Evolutionary conservation across 2,113 vertebrate genomes (phyloP), one percentile per base, ranked within the genome.

Genomic region (Turnix velox): DNA sequence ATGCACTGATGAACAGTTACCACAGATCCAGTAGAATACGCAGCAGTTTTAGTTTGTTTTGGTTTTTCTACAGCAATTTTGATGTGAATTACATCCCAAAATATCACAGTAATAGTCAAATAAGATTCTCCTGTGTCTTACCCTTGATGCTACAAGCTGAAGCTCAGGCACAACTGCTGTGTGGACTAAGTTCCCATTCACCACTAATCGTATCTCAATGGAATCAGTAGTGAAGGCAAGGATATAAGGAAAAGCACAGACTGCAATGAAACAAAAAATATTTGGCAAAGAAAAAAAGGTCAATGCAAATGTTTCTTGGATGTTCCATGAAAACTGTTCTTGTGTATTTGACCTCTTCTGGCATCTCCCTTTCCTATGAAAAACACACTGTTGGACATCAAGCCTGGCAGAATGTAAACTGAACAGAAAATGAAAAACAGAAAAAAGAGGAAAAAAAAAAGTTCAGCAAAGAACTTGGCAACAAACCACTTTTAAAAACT

Each of bases 101-200:
- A 18, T 19, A 71, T 20, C 61, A 82, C 33, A 81, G 42, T 77
- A 90, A 81, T 2, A 49, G 31, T 49, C 57, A 84, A 82, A 81
- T 5, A 2, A 16, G 1, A 46, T 84, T 84, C 72, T 83, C 22
- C 37, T 15, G 13, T 54, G 27, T 96, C 99, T 98, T 97, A 99
- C 99, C 98, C 98, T 98, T 31, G 99, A 99, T 12, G 99, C 98
- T 68, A 98, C 97, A 25, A 99, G 97, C 95, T 99, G 98, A 42
- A 99, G 98, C 80, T 99, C 99, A 9, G 99, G 99, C 76, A 99
- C 98, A 39, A 99, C 98, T 1, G 99, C 98, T 0, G 99, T 99
- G 97, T 99, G 99, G 79, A 99, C 99, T 31, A 99, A 98, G 96
- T 99, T 99, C 49, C 99, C 99, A 23, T 99, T 99, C 75, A 99